Evolutionary conservation across 2,888 invertebrate species (phyloP), one percentile per base, ranked within the genome.

Genomic region (Ophion ellenae): DNA sequence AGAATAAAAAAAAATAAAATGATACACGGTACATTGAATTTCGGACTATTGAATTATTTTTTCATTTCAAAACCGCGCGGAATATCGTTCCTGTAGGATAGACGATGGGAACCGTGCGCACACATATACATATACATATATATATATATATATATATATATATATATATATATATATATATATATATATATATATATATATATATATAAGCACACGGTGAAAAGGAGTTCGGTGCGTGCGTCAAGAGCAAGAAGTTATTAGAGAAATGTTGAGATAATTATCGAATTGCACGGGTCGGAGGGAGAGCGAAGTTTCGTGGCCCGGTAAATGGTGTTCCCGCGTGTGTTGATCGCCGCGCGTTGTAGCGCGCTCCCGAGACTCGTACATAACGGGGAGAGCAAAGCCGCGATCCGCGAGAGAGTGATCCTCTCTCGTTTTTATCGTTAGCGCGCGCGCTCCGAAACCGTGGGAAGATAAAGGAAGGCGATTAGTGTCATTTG

Each of bases 391-490:
- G 67, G 77, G 57, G 67, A 77, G 47, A 14, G 47, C 47, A 47
- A 40, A 28, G 77, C 76, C 78, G 85, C 85, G 85, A 78, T 71
- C 83, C 76, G 76, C 78, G 78, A 59, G 64, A 36, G 80, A 81
- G 66, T 63, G 78, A 83, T 87, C 85, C 47, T 73, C 61, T 61
- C 61, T 61, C 61, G 89, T 93, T 93, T 92, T 93, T 93, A 90
- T 89, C 89, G 85, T 76, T 74, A 77, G 76, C 67, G 84, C 87
- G 76, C 67, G 84, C 87, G 89, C 83, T 88, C 90, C 90, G 90
- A 90, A 92, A 93, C 93, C 93, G 93, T 94, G 94, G 93, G 93
- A 94, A 93, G 93, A 93, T 93, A 94, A 93, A 93, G 92, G 92
- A 92, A 93, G 93, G 92, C 93, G 93, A 94, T 93, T 93, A 93